Evolutionary conservation across 2,888 invertebrate species (phyloP), one percentile per base, ranked within the genome.

Genomic region (Microchrysa polita): DNA sequence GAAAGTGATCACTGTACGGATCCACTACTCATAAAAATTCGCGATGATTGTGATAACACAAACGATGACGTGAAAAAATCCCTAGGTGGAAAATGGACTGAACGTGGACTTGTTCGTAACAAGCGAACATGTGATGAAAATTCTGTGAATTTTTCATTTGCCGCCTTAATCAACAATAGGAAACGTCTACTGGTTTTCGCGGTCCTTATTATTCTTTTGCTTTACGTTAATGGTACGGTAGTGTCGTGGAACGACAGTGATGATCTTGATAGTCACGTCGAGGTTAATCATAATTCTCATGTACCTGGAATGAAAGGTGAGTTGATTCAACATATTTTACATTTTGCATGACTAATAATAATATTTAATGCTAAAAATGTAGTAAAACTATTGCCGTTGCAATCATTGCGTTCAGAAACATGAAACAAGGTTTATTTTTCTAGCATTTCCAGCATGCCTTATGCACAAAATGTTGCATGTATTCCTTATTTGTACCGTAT

Each of bases 241-340:
- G 71, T 75, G 74, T 78, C 78, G 76, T 72, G 80, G 76, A 77
- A 79, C 74, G 77, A 79, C 74, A n/a, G n/a, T n/a, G 42, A 53
- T 42, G 10, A 14, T 16, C 76, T 77, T 1, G 76, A 78, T 2
- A 80, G 82, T 52, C 76, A 79, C 67, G 79, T 82, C 7, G 79
- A 79, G 4, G 82, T 83, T 4, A 76, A 81, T 74, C 83, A 81
- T 74, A 79, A 81, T 73, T 84, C 84, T 23, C 81, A 80, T 77
- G 83, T 82, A 14, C 79, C 81, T 74, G 83, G 83, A 74, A 83
- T 83, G 82, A 83, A 82, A 79, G 84, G 84, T 84, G 76, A 78
- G 79, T 75, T 5, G 27, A n/a, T 34, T 34, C 27, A n/a, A n/a
- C n/a, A n/a, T n/a, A n/a, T n/a, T n/a, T 1, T 12, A 5, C 44